phyloP scores from a whole-genome alignment of 2,888 invertebrate genomes.

The Toxonevra muliebris region DNA sequence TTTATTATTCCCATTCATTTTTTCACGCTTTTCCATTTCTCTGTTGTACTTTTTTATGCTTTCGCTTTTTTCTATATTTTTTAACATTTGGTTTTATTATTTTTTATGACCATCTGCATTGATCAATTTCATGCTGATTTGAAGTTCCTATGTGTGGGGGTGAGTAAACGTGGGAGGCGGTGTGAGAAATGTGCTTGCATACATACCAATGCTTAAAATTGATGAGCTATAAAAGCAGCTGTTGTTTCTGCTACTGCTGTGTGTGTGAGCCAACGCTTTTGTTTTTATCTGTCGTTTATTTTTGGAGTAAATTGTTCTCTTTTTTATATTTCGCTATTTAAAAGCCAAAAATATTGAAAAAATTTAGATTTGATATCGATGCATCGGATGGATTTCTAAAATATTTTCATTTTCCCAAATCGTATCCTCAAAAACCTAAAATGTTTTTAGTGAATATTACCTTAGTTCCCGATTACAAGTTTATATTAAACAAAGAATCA shows the following conservation, averaged over 20 bases:
- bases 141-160: neutral
- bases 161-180: no score
- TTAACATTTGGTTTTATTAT: conserved; percentile 53
- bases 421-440: no score
- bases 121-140: conserved; percentile 56
- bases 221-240: conserved; percentile 56
- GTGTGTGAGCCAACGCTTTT: neutral
- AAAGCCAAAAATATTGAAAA: no score
- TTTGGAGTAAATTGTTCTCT: neutral
- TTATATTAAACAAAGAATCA: no score
- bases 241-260: conserved; percentile 28
- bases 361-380: no score
- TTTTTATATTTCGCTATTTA: neutral
- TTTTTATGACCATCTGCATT: conserved; percentile 58
- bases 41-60: conserved; percentile 13
- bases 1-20: conserved; percentile 10
- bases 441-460: no score
- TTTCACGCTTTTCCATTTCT: conserved; percentile 5
- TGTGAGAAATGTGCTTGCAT: neutral
- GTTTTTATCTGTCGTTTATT: conserved; percentile 1
- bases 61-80: conserved; percentile 34
- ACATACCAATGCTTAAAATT: conserved; percentile 41
- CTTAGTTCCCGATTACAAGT: no score
- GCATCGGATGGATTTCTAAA: no score
- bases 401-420: no score